A percentile compares a stretch with the other conserved stretches of the same genome.
Conservation (phyloP, 2,888 invertebrate genomes). For the Metallyticus violacea region DNA sequence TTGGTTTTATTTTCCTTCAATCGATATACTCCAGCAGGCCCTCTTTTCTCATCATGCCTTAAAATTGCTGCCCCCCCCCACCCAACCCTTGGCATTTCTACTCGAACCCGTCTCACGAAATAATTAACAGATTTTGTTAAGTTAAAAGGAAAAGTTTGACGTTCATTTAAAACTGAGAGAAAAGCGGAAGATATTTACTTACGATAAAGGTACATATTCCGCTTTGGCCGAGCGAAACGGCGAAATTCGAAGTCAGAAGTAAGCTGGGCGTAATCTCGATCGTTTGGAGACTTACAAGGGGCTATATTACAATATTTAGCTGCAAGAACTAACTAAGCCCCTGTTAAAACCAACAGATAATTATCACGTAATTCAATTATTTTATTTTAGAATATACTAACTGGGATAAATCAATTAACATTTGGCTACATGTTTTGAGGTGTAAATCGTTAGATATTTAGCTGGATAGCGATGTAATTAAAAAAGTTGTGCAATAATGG, state of each 20-base stretch:
- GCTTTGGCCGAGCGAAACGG: not conserved
- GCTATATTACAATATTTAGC: too few relatives aligned
- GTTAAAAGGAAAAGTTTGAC: not conserved
- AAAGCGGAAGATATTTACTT: not conserved
- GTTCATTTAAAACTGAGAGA: not conserved
- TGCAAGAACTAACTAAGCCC: not conserved
- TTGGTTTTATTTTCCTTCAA: not conserved
- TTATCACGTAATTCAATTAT: too few relatives aligned
- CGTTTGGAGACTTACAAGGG: not conserved
- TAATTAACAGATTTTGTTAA: slow-evolving; percentile 5
- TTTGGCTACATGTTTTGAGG: too few relatives aligned
- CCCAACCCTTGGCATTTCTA: not conserved
- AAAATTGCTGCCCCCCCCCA: not conserved
- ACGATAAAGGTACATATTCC: not conserved
- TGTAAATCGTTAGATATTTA: too few relatives aligned
- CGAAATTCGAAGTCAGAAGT: not conserved
- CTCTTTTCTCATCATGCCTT: not conserved
- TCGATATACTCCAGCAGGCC: slow-evolving; percentile 1
- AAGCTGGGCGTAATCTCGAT: not conserved
- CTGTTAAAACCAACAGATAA: not conserved
- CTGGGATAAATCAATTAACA: too few relatives aligned
- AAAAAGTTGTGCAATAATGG: too few relatives aligned
- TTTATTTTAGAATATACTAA: too few relatives aligned
- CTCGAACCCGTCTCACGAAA: not conserved
- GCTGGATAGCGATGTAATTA: too few relatives aligned